Evolutionary conservation across 2,797 vertebrate species (phyloP), one percentile per base, ranked within the genome.

Genomic region (Neomorphus geoffroyi): DNA sequence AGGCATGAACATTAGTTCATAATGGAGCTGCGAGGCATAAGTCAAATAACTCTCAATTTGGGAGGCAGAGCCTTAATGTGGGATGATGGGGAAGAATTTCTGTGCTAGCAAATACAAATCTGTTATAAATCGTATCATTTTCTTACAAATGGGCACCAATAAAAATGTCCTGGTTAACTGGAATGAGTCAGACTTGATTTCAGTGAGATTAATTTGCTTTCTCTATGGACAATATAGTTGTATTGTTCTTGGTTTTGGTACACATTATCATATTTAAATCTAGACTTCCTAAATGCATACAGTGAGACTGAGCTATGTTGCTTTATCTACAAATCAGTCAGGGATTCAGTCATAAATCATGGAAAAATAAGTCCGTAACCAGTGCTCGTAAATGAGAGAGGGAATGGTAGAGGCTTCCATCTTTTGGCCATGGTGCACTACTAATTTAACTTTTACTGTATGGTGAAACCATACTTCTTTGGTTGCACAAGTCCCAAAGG

Each of bases 81-180:
- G 26, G 70, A 62, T 91, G 57, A 60, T 84, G 39, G 13, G 30
- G 32, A 71, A 67, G 77, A 62, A 86, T 88, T 90, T 93, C 54
- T 86, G 14, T 80, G 75, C 39, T 64, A 3, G 10, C 32, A 91
- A 81, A 77, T 74, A 93, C 4, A 53, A 72, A 46, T 78, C 64
- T 69, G 28, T 82, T 92, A 58, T 48, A 77, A 46, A 66, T 78
- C 4, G 27, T 72, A 61, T 19, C 0, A 28, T 88, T 90, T 96
- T 88, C 39, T 53, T 88, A 80, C 26, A 80, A 62, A 82, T 81
- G 18, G 11, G 9, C 5, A 0, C 35, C 39, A 71, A 3, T 93
- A 90, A 91, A 91, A 91, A 73, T 77, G 60, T 88, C 60, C 24
- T 75, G n/a, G 35, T 91, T 91, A 86, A 46, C 54, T 86, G 61